These are phyloP conservation scores for Drosophila tsacasi DNA, from an alignment of 1,140 invertebrate genomes.

Conservation along the genomic window DNA sequence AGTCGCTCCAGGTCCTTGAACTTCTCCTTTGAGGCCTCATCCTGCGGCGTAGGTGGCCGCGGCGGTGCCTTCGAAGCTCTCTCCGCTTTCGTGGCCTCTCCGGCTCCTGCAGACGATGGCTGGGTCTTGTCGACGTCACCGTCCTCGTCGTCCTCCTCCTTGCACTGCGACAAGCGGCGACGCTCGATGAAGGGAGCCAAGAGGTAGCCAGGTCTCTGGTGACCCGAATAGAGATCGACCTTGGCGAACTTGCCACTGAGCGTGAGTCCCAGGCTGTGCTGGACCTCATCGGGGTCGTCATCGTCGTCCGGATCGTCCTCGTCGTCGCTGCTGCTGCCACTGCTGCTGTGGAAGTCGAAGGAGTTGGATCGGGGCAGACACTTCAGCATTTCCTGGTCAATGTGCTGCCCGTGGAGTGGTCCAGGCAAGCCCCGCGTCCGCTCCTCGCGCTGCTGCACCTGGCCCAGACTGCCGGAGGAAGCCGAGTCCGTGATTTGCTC, in stretches of 20 bases:
- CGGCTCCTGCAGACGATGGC: background rate
- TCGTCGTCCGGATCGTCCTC: constrained; percentile 57
- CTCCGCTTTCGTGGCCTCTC: constrained; percentile 49
- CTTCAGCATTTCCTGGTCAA: constrained; percentile 45
- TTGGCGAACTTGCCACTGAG: constrained; percentile 57
- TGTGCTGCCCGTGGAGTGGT: constrained; percentile 37
- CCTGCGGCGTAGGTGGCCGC: constrained; percentile 71
- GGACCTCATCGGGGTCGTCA: constrained; percentile 41
- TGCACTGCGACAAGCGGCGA: constrained; percentile 91
- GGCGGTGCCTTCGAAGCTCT: constrained; percentile 64
- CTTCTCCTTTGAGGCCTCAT: constrained; percentile 72
- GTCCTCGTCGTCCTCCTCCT: constrained; percentile 92
- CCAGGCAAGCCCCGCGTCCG: constrained; percentile 26
- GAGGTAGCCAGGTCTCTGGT: constrained; percentile 77
- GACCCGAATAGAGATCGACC: constrained; percentile 55
- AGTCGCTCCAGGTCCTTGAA: constrained; percentile 78
- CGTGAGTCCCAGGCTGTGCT: constrained; percentile 47
- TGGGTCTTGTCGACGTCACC: constrained; percentile 78
- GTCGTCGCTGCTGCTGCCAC: constrained; percentile 72
- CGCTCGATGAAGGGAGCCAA: constrained; percentile 88
- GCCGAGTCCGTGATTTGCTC: constrained; percentile 53
- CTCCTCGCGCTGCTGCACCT: constrained; percentile 36
- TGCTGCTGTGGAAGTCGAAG: constrained; percentile 76
- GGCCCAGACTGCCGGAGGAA: constrained; percentile 55
- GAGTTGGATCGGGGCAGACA: constrained; percentile 63